A percentile compares a stretch with the other conserved stretches of the same genome.
phyloP scores from a whole-genome alignment of 2,888 invertebrate species.

The Drosophila tanythrix region DNA sequence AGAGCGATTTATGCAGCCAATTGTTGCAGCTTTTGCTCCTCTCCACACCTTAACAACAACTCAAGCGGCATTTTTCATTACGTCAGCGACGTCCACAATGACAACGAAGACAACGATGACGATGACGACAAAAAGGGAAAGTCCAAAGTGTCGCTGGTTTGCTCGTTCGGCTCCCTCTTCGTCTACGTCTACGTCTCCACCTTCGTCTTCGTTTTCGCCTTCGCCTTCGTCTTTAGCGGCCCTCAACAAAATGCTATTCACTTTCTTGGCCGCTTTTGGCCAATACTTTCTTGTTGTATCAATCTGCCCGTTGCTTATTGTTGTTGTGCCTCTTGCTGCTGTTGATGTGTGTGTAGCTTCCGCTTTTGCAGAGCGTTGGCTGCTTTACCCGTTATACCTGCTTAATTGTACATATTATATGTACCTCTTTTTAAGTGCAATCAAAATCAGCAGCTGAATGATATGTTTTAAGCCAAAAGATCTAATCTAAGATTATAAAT shows the following conservation, averaged over 20 bases:
- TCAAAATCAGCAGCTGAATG: background rate
- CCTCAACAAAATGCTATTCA: conserved; percentile 48
- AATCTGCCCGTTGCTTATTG: conserved; percentile 6
- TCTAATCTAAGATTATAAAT: background rate
- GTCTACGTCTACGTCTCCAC: background rate
- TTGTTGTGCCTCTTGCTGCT: conserved; percentile 14
- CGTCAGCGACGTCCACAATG: conserved; percentile 56
- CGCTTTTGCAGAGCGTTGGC: conserved; percentile 40
- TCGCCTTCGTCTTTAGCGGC: conserved; percentile 33
- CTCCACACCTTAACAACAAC: conserved; percentile 23
- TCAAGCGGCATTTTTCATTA: conserved; percentile 57
- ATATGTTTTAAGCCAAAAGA: background rate
- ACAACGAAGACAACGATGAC: conserved; percentile 18
- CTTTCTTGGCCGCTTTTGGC: conserved; percentile 64
- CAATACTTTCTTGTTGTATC: conserved; percentile 43
- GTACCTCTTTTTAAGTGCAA: background rate
- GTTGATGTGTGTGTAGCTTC: conserved; percentile 42
- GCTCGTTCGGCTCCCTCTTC: conserved; percentile 24
- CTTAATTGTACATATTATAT: conserved; percentile 15
- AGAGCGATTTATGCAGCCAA: conserved; percentile 58
- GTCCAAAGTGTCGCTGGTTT: conserved; percentile 52
- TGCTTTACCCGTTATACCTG: conserved; percentile 25
- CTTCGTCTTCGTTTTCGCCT: conserved; percentile 15
- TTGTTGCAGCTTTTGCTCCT: conserved; percentile 31
- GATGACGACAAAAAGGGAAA: conserved; percentile 73